Conservation (phyloP, 1,140 invertebrate genomes). For the Oryzaephilus surinamensis region DNA sequence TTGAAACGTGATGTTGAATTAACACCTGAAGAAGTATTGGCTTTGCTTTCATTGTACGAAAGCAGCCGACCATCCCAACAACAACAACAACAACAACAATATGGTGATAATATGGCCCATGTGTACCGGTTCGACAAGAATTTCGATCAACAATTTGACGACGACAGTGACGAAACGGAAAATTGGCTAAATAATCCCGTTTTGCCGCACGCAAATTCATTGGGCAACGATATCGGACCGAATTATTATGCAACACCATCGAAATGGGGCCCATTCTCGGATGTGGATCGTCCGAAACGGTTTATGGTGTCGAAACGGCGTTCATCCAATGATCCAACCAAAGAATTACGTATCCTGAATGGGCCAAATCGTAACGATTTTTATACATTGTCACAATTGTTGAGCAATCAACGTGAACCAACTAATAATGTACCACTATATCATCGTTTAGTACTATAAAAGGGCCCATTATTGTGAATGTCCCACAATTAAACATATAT, state of each 20-base stretch:
- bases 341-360: slow-evolving; percentile 30
- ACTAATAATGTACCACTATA: slow-evolving; percentile 29
- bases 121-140: slow-evolving; percentile 5
- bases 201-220: slow-evolving; percentile 22
- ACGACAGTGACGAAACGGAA: slow-evolving; percentile 13
- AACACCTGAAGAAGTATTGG: slow-evolving; percentile 31
- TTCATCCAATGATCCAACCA: slow-evolving; percentile 29
- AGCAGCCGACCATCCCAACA: slow-evolving; percentile 18
- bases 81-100: slow-evolving; percentile 5
- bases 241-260: slow-evolving; percentile 23
- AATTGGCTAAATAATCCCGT: slow-evolving; percentile 29
- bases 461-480: too few relatives aligned
- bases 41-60: slow-evolving; percentile 29
- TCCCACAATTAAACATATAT: slow-evolving; percentile 2
- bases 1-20: slow-evolving; percentile 28
- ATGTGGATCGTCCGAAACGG: slow-evolving; percentile 26
- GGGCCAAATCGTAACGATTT: slow-evolving; percentile 30
- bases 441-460: slow-evolving; percentile 24
- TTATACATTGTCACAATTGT: slow-evolving; percentile 28
- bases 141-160: slow-evolving; percentile 12
- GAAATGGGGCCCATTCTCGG: slow-evolving; percentile 22
- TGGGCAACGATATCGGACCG: slow-evolving; percentile 14
- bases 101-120: slow-evolving; percentile 6
- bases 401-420: slow-evolving; percentile 27
- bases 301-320: slow-evolving; percentile 29